phyloP scores from a whole-genome alignment of 2,113 vertebrate species.

The Takifugu bimaculatus region DNA sequence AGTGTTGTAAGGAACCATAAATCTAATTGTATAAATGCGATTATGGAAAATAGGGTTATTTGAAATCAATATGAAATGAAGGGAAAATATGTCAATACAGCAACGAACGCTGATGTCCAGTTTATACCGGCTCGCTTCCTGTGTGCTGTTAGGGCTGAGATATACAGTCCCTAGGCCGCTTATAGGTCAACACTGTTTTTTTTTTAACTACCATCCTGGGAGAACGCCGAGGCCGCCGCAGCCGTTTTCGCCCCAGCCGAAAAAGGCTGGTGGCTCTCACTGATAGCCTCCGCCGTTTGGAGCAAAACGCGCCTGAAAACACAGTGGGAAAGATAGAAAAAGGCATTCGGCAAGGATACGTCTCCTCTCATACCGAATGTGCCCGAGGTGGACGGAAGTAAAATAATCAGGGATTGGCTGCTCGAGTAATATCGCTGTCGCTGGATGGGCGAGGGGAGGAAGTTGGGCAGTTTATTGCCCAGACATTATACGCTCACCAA shows the following conservation, averaged over 20 bases:
- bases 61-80: constrained; percentile 59
- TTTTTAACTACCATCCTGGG: constrained; percentile 53
- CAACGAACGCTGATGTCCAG: constrained; percentile 42
- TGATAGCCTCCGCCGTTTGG: constrained; percentile 42
- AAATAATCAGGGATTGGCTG: constrained; percentile 46
- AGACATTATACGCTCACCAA: constrained; percentile 38
- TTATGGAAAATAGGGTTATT: constrained; percentile 57
- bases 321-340: constrained; percentile 35
- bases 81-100: constrained; percentile 33
- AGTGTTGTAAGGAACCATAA: constrained; percentile 31
- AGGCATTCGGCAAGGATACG: constrained; percentile 30
- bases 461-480: constrained; percentile 50
- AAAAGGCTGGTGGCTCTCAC: constrained; percentile 47
- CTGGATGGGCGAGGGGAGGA: constrained; percentile 30
- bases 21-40: constrained; percentile 60
- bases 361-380: constrained; percentile 24
- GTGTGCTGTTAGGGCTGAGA: constrained; percentile 48
- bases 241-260: constrained; percentile 37
- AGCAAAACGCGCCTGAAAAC: constrained; percentile 37
- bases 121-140: constrained; percentile 46
- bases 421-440: constrained; percentile 45
- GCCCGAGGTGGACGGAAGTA: constrained; percentile 39
- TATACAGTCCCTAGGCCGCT: constrained; percentile 44
- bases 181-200: constrained; percentile 54
- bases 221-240: constrained; percentile 28